These are phyloP conservation scores for Stegodyphus mimosarum DNA, from an alignment of 1,140 invertebrate species.

Conservation along the genomic window DNA sequence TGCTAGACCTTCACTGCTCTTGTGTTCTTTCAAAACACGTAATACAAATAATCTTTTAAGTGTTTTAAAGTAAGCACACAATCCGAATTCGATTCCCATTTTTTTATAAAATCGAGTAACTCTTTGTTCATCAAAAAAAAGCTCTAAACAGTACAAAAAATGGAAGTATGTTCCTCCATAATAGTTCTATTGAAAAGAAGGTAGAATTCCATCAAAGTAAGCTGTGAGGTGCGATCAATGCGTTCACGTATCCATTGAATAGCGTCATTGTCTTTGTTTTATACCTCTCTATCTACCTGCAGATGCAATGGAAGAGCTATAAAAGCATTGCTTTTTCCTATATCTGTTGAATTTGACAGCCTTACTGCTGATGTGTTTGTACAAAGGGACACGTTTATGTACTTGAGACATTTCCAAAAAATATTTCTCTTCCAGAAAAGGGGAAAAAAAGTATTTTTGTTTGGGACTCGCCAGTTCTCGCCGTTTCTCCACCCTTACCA, in stretches of 20 bases:
- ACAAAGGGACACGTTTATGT: conserved; percentile 48
- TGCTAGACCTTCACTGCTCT: too few relatives aligned
- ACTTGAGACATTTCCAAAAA: conserved; percentile 41
- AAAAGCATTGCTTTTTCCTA: conserved; percentile 44
- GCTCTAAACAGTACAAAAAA: not conserved
- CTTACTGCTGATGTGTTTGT: conserved; percentile 14
- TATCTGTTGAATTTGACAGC: conserved; percentile 59
- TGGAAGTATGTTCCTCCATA: conserved; percentile 17
- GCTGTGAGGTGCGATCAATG: conserved; percentile 49
- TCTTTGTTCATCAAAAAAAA: too few relatives aligned
- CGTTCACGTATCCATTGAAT: conserved; percentile 49
- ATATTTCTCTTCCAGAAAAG: conserved; percentile 38
- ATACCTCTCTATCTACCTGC: conserved; percentile 44
- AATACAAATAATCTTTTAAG: too few relatives aligned
- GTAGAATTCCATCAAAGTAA: conserved; percentile 52
- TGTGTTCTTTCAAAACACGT: too few relatives aligned
- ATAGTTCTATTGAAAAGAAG: conserved; percentile 43
- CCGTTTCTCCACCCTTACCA: conserved; percentile 14
- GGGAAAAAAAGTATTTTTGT: conserved; percentile 20
- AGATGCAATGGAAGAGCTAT: conserved; percentile 2
- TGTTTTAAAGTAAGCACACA: too few relatives aligned
- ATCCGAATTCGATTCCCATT: too few relatives aligned
- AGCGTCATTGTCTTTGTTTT: conserved; percentile 52
- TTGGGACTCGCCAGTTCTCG: not conserved
- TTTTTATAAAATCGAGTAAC: too few relatives aligned